A percentile compares a stretch with the other conserved stretches of the same genome.
These are phyloP conservation scores for Drosophila elegans DNA, from an alignment of 1,140 invertebrate species.

Conservation along the genomic window DNA sequence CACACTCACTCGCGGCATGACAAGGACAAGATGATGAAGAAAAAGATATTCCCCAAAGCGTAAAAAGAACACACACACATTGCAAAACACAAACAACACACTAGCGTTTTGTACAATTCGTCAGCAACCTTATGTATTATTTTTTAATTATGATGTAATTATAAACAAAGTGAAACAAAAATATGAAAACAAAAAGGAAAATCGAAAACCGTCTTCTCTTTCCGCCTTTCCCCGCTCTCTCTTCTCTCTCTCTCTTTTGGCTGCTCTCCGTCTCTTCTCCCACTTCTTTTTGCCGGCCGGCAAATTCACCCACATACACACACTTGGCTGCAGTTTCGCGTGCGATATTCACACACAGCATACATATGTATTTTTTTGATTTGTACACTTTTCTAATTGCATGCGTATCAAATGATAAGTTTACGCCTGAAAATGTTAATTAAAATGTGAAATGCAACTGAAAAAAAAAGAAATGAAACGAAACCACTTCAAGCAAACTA, in stretches of 20 bases:
- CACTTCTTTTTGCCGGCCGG: constrained; percentile 62
- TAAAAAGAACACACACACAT: constrained; percentile 38
- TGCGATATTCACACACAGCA: constrained; percentile 18
- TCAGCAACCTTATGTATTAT: constrained; percentile 81
- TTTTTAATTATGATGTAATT: constrained; percentile 83
- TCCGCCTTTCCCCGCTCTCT: not conserved
- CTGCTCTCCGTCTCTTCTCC: constrained; percentile 15
- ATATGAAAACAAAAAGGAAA: constrained; percentile 79
- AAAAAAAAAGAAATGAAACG: constrained; percentile 23
- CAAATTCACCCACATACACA: constrained; percentile 29
- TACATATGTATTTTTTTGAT: constrained; percentile 43
- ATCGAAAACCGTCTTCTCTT: constrained; percentile 65
- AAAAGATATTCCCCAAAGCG: constrained; percentile 60
- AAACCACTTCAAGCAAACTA: constrained; percentile 8
- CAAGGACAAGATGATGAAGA: constrained; percentile 45
- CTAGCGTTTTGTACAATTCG: constrained; percentile 76
- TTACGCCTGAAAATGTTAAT: constrained; percentile 77
- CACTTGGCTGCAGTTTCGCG: constrained; percentile 37
- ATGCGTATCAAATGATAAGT: constrained; percentile 67
- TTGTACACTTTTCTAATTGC: constrained; percentile 74
- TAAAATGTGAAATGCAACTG: constrained; percentile 75
- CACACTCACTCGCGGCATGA: constrained; percentile 50
- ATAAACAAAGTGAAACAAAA: constrained; percentile 82
- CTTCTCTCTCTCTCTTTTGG: constrained; percentile 2
- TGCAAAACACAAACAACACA: constrained; percentile 66